A percentile compares a stretch with the other conserved stretches of the same genome.
Evolutionary conservation across 2,888 invertebrate genomes (phyloP).

Genomic region (Erannis defoliaria): DNA sequence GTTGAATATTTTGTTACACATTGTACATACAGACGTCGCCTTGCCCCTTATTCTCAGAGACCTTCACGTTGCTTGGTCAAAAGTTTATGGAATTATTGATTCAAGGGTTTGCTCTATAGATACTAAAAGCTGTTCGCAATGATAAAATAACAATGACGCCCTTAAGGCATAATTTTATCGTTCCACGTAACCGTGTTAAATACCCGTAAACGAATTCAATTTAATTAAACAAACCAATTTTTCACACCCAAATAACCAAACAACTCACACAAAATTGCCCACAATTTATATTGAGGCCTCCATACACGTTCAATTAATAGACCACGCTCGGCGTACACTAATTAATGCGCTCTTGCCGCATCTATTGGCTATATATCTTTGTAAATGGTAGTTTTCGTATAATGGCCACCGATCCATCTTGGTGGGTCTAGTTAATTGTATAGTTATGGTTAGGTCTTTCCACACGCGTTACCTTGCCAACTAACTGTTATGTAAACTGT

Average conservation of each 20-base stretch:
- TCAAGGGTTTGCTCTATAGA: too few species aligned
- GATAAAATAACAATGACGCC: too few species aligned
- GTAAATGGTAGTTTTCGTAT: constrained; percentile 45
- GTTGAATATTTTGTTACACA: too few species aligned
- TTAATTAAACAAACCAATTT: too few species aligned
- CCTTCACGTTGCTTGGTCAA: too few species aligned
- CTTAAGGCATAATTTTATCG: too few species aligned
- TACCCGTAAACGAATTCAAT: too few species aligned
- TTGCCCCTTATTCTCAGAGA: too few species aligned
- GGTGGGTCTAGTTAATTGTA: constrained; percentile 34
- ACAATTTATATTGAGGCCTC: constrained; percentile 39
- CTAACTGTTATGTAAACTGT: background rate
- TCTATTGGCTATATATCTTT: constrained; percentile 49
- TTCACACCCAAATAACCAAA: constrained; percentile 1
- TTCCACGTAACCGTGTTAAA: too few species aligned
- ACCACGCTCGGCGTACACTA: constrained; percentile 36
- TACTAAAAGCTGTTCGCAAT: too few species aligned
- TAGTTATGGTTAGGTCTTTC: constrained; percentile 26
- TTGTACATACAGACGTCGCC: too few species aligned
- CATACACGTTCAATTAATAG: constrained; percentile 40
- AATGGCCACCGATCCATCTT: constrained; percentile 44
- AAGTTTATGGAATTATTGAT: too few species aligned
- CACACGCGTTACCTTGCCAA: constrained; percentile 6
- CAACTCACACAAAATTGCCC: constrained; percentile 21
- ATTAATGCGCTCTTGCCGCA: constrained; percentile 36